These are phyloP conservation scores for Harpagus bidentatus DNA, from an alignment of 2,113 vertebrate genomes.

Conservation along the genomic window DNA sequence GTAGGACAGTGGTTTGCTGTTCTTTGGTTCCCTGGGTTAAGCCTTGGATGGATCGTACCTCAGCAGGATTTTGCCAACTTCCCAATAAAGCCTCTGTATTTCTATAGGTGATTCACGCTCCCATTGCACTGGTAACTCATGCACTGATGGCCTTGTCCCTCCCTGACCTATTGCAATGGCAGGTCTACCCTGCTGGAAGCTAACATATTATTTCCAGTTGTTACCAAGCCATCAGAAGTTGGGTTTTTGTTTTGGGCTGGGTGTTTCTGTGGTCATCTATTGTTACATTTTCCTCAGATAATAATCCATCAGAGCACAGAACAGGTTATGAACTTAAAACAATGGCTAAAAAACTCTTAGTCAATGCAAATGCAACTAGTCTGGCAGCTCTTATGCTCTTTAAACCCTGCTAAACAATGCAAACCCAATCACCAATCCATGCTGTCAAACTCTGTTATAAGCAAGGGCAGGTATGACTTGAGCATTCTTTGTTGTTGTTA, in stretches of 20 bases:
- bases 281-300: neutral
- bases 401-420: neutral
- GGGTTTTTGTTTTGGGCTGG: neutral
- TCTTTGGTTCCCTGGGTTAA: neutral
- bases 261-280: neutral
- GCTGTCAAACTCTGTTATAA: neutral
- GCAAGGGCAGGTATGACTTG: neutral
- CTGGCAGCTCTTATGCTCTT: neutral
- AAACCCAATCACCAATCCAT: neutral
- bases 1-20: neutral
- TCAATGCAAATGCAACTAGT: slow-evolving; percentile 20
- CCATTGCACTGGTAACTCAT: neutral
- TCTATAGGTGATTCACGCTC: neutral
- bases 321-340: neutral
- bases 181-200: neutral
- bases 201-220: neutral
- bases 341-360: slow-evolving; percentile 3
- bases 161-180: neutral
- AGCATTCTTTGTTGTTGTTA: neutral
- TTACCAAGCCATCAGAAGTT: neutral
- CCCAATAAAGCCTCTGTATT: neutral
- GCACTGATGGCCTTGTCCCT: neutral
- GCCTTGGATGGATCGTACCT: neutral
- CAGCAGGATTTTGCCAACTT: neutral
- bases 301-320: neutral